Evolutionary conservation across 2,113 vertebrate species (phyloP).

Genomic region (Prolemur simus): DNA sequence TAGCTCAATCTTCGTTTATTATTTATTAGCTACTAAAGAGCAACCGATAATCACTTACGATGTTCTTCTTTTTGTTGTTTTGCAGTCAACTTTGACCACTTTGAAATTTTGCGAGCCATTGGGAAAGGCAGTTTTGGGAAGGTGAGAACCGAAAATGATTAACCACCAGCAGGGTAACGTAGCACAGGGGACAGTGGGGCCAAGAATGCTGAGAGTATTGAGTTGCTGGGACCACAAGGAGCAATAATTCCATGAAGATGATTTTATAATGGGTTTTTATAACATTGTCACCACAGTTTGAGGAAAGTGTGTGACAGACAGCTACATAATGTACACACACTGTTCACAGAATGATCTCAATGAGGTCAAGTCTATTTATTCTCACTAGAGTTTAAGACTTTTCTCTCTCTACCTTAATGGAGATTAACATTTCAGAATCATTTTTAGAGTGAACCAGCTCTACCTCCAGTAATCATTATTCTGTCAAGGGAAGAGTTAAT

Average conservation of each 20-base stretch:
- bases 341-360: neutral
- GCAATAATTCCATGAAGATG: neutral
- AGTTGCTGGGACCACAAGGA: neutral
- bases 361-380: neutral
- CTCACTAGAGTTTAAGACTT: neutral
- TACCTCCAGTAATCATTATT: neutral
- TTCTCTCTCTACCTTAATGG: neutral
- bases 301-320: neutral
- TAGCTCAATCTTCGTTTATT: neutral
- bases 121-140: conserved; percentile 99
- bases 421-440: neutral
- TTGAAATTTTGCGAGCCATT: conserved; percentile 97
- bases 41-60: neutral
- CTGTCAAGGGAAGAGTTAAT: neutral
- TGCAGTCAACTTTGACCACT: conserved; percentile 97
- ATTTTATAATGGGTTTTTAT: neutral
- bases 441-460: neutral
- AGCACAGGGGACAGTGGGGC: neutral
- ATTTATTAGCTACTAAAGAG: neutral
- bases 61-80: conserved; percentile 72
- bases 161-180: neutral
- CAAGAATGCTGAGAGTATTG: neutral
- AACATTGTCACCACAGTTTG: neutral
- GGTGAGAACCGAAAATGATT: conserved; percentile 83
- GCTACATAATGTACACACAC: neutral